Base-by-base conservation (phyloP, 2,888 invertebrate species). In the Sturmia bella region DNA sequence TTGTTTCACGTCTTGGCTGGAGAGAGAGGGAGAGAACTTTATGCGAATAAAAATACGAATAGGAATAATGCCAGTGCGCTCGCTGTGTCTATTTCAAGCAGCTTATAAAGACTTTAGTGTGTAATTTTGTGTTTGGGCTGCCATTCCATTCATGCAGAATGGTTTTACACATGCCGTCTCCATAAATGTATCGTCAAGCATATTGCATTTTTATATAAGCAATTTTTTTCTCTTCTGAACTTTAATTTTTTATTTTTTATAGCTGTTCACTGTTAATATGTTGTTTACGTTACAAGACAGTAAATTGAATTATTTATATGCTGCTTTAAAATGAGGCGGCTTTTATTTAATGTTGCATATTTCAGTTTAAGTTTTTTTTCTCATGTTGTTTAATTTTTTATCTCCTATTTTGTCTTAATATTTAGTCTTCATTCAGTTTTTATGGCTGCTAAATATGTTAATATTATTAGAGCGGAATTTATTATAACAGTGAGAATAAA, bases 191-290 rank as follows among this genome's bases (percentile, higher is more conserved):
- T 15, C 13, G 43, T 54, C 24, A n/a, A 61, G 19, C 17, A 61
- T 61, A 83, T 77, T 76, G 86, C 84, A 86, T 84, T 86, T 87
- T 85, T 86, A 85, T 85, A 85, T 85, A 86, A 85, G 84, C 86
- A 45, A 11, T 15, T 32, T 45, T 48, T 48, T 48, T 59, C 19
- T 57, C 7, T 21, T 45, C 43, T 45, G 17, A 41, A 41, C 41
- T 56, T 56, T 11, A 64, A 17, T 17, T 45, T 21, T 21, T 50
- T 32, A 24, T 57, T 45, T 48, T 59, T n/a, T n/a, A n/a, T n/a
- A n/a, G 21, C 27, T 61, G 50, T 61, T 61, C 52, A 52, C 64
- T 86, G 81, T 85, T 84, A 73, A 78, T 82, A 82, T 69, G 72
- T 78, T 79, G 66, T 82, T 82, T 79, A 70, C 74, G 69, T 54